Percentiles rank a stretch among this genome's conserved stretches.
Evolutionary conservation across 2,888 invertebrate genomes (phyloP).

Genomic region (Sphaeridia pumilis): DNA sequence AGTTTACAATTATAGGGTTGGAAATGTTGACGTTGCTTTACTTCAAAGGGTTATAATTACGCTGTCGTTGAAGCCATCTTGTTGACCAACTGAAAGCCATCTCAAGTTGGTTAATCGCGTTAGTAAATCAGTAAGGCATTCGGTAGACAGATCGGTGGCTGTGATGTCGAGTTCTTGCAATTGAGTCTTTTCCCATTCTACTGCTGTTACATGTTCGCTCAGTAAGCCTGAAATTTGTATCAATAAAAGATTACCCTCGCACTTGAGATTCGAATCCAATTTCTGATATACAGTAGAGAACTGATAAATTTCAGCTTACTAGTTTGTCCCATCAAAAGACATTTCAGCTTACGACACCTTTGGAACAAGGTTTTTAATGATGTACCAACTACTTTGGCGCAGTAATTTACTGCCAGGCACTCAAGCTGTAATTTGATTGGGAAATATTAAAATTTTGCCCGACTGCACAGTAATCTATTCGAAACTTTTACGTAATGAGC

Average conservation of each 20-base stretch:
- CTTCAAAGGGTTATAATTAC: conserved; percentile 41
- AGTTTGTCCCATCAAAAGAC: conserved; percentile 92
- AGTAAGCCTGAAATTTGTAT: conserved; percentile 55
- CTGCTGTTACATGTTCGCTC: conserved; percentile 84
- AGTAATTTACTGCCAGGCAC: conserved; percentile 93
- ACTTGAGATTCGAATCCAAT: not conserved
- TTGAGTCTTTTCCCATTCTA: conserved; percentile 95
- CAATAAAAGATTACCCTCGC: not conserved
- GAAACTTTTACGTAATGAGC: not conserved
- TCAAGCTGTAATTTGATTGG: conserved; percentile 55
- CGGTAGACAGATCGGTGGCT: conserved; percentile 88
- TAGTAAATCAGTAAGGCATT: conserved; percentile 85
- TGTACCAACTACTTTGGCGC: conserved; percentile 90
- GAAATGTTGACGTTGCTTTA: not conserved
- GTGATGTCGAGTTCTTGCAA: conserved; percentile 92
- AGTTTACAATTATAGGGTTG: not conserved
- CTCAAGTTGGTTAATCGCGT: conserved; percentile 70
- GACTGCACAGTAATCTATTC: not conserved
- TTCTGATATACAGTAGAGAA: not conserved
- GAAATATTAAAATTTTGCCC: not conserved
- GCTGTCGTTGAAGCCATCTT: conserved; percentile 92
- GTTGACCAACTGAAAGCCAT: conserved; percentile 89
- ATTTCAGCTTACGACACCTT: conserved; percentile 79
- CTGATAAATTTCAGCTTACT: conserved; percentile 48
- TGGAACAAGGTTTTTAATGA: conserved; percentile 89